Evolutionary conservation across 2,888 invertebrate species (phyloP).

Genomic region (Pristionchus japonicus): DNA sequence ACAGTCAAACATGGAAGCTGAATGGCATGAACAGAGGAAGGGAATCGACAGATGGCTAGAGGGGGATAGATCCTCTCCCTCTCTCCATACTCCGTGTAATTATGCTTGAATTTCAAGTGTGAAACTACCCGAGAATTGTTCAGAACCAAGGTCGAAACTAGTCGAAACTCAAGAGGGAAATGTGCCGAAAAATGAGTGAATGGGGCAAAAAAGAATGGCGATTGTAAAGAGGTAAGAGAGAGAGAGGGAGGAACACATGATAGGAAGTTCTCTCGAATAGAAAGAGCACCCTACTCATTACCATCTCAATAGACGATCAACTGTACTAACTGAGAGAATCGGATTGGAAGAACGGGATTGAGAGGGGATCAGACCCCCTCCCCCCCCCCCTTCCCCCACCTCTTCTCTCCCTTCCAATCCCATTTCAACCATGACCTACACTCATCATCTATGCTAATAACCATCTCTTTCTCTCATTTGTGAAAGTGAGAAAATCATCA

Average conservation of each 20-base stretch:
- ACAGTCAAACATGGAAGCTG: background rate
- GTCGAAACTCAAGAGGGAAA: background rate
- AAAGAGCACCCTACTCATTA: background rate
- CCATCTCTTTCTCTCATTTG: background rate
- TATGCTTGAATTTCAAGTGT: slow-evolving; percentile 32
- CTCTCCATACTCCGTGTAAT: background rate
- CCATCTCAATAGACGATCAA: background rate
- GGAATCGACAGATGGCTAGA: slow-evolving; percentile 6
- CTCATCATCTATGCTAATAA: slow-evolving; percentile 30
- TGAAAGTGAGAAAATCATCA: slow-evolving; percentile 10
- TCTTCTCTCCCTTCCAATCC: background rate
- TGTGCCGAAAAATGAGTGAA: slow-evolving; percentile 26
- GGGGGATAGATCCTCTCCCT: background rate
- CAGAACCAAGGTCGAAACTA: slow-evolving; percentile 17
- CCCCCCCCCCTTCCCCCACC: background rate
- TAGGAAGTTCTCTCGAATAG: background rate
- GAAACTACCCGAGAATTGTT: slow-evolving; percentile 25
- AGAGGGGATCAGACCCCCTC: background rate
- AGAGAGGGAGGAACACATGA: background rate
- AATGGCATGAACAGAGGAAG: slow-evolving; percentile 21
- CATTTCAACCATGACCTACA: slow-evolving; percentile 26
- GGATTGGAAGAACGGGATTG: background rate
- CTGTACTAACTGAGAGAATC: background rate
- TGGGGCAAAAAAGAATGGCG: background rate
- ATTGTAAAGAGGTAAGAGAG: background rate